These are phyloP conservation scores for Tinamus guttatus DNA, from an alignment of 2,113 vertebrate genomes.

Conservation along the genomic window DNA sequence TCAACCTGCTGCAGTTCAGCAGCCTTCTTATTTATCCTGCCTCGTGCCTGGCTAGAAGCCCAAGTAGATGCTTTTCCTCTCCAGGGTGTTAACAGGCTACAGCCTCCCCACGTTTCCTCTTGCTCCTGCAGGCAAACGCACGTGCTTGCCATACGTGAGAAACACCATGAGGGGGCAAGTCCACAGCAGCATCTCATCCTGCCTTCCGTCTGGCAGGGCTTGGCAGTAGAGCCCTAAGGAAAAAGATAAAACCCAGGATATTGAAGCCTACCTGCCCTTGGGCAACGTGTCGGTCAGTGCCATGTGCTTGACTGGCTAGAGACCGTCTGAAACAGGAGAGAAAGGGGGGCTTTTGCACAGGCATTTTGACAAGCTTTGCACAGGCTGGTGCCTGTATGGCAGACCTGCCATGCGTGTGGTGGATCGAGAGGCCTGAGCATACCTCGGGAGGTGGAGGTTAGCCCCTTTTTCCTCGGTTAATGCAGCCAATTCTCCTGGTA, in stretches of 20 bases:
- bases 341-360: not conserved
- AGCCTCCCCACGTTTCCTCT: not conserved
- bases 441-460: not conserved
- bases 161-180: not conserved
- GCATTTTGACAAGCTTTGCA: not conserved
- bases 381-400: fast-evolving
- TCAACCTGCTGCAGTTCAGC: conserved; percentile 9
- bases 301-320: fast-evolving
- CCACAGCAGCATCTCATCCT: not conserved
- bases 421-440: not conserved
- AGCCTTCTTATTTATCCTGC: not conserved
- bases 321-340: not conserved
- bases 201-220: not conserved
- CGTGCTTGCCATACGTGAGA: not conserved
- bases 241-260: not conserved
- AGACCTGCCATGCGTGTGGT: not conserved
- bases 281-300: fast-evolving
- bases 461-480: not conserved
- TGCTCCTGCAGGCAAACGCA: not conserved
- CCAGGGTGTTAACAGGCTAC: not conserved
- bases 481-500: fast-evolving
- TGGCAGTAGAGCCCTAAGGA: not conserved
- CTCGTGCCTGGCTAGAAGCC: not conserved
- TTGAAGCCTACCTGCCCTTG: not conserved
- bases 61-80: not conserved